Conservation (phyloP, 2,888 invertebrate genomes). For the Sphaeridia pumilis region DNA sequence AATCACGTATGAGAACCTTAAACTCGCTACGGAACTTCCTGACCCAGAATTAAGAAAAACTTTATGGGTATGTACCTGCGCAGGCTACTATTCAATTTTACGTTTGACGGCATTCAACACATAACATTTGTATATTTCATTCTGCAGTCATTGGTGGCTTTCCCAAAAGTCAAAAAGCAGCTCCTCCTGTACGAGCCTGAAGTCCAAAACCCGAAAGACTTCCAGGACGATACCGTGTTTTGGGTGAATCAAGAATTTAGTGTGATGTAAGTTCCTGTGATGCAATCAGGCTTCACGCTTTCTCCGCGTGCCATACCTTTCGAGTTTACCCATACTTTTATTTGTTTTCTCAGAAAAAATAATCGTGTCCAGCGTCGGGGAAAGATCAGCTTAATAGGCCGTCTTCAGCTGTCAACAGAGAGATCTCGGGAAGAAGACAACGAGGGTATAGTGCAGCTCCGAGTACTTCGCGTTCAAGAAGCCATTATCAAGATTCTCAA, state of each 20-base stretch:
- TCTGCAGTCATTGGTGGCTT: constrained; percentile 72
- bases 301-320: neutral
- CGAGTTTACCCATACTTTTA: neutral
- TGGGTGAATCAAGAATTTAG: constrained; percentile 98
- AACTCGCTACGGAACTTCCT: constrained; percentile 91
- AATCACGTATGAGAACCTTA: constrained; percentile 91
- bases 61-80: constrained; percentile 52
- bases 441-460: constrained; percentile 92
- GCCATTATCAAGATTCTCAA: constrained; percentile 98
- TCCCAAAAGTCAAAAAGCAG: constrained; percentile 91
- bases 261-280: constrained; percentile 50
- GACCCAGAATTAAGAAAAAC: constrained; percentile 90
- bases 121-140: neutral
- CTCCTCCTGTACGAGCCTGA: constrained; percentile 68
- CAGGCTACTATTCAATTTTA: neutral
- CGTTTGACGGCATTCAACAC: no score
- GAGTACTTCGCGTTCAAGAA: constrained; percentile 84
- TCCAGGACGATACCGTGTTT: constrained; percentile 81
- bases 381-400: constrained; percentile 89
- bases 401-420: constrained; percentile 89
- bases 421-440: constrained; percentile 94
- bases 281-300: no score
- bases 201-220: constrained; percentile 83
- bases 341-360: constrained; percentile 58
- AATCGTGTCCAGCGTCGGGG: constrained; percentile 88